Evolutionary conservation across 2,797 vertebrate genomes (phyloP).

Genomic region (Sylvilagus floridanus): DNA sequence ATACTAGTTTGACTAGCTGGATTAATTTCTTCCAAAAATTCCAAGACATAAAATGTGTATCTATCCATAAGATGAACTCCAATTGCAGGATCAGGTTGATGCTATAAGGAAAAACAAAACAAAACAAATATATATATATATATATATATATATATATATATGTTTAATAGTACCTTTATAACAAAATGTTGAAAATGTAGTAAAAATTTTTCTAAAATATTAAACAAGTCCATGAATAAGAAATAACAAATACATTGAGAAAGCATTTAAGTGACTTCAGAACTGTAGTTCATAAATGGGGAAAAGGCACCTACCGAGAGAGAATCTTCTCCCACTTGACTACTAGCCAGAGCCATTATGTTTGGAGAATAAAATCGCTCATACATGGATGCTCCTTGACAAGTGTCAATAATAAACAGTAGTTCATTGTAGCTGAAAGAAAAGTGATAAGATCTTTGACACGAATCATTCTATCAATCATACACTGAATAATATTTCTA

Average conservation of each 20-base stretch:
- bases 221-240: constrained; percentile 4
- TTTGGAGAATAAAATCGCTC: constrained; percentile 99
- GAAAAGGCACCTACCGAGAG: constrained; percentile 93
- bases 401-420: constrained; percentile 99
- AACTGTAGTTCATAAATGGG: background rate
- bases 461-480: background rate
- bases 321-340: constrained; percentile 98
- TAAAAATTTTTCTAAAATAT: background rate
- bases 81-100: constrained; percentile 97
- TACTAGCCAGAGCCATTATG: constrained; percentile 98
- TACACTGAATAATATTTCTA: background rate
- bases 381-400: constrained; percentile 99
- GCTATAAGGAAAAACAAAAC: constrained; percentile 87
- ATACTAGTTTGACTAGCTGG: constrained; percentile 97
- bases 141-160: no score
- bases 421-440: constrained; percentile 96
- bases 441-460: constrained; percentile 57
- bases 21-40: constrained; percentile 98
- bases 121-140: background rate
- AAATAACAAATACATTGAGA: background rate
- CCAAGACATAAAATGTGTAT: constrained; percentile 98
- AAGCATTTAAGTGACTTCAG: background rate
- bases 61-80: constrained; percentile 99
- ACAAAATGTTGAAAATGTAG: constrained; percentile 27
- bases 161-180: background rate